These are phyloP conservation scores for Clamator glandarius DNA, from an alignment of 2,797 vertebrate species.

Conservation along the genomic window DNA sequence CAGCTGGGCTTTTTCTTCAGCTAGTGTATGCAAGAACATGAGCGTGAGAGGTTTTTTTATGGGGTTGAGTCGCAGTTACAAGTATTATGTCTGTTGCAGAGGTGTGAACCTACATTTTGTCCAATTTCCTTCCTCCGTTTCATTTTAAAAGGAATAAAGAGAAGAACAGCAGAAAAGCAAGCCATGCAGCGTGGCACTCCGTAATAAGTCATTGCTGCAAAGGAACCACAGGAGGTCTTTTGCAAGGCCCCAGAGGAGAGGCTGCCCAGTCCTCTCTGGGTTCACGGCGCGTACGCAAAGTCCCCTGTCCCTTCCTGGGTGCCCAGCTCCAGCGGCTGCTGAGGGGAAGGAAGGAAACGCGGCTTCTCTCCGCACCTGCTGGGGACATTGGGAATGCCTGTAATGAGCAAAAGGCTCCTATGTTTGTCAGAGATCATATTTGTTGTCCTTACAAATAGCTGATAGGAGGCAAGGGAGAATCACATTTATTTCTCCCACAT, in stretches of 20 bases:
- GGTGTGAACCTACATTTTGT: neutral
- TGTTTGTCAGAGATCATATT: neutral
- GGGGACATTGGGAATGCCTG: neutral
- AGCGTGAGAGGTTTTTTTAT: neutral
- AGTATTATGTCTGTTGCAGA: neutral
- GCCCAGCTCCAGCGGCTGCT: neutral
- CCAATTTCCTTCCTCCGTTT: neutral
- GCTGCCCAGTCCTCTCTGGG: neutral
- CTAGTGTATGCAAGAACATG: neutral
- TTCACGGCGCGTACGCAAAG: fast-evolving
- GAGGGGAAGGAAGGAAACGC: neutral
- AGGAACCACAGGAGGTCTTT: neutral
- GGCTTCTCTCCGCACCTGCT: neutral
- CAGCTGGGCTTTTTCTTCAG: constrained; percentile 9
- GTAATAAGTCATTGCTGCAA: neutral
- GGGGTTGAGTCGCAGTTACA: neutral
- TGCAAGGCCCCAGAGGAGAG: fast-evolving
- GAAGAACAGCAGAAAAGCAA: neutral
- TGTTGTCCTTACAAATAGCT: neutral
- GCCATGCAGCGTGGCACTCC: fast-evolving
- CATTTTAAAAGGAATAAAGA: neutral
- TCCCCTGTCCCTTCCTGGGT: neutral
- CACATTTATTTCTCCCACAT: neutral
- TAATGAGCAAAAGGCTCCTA: neutral
- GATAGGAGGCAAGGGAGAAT: neutral